Percentiles rank a stretch among this genome's conserved stretches.
These are phyloP conservation scores for Zootoca vivipara DNA, from an alignment of 2,113 vertebrate species.

Conservation along the genomic window DNA sequence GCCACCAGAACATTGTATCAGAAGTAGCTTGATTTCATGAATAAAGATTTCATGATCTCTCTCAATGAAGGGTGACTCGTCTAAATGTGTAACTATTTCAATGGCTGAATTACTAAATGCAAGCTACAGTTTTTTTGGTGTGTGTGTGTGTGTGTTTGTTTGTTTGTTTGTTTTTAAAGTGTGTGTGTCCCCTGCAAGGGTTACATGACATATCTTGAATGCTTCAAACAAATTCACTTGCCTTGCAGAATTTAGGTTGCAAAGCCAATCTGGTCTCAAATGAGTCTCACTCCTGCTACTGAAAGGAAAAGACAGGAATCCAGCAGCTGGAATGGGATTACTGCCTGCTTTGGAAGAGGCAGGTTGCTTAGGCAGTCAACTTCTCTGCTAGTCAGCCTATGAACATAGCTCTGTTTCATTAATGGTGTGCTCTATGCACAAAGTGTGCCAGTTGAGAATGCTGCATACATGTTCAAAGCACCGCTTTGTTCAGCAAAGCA, in stretches of 20 bases:
- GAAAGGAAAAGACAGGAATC: neutral
- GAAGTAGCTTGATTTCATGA: neutral
- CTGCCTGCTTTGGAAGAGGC: neutral
- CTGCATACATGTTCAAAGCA: neutral
- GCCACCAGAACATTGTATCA: neutral
- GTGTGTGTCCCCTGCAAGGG: neutral
- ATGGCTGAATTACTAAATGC: neutral
- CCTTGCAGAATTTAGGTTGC: neutral
- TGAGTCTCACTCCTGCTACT: neutral
- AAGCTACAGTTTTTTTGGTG: neutral
- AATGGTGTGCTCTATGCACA: neutral
- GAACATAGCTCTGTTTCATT: neutral
- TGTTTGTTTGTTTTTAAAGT: neutral
- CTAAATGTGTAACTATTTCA: neutral
- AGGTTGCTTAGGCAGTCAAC: neutral
- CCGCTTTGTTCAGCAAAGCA: neutral
- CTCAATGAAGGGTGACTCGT: neutral
- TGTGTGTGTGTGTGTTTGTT: too few species aligned
- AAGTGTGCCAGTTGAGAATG: neutral
- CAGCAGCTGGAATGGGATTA: conserved; percentile 3
- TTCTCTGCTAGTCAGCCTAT: neutral
- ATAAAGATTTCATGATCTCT: neutral
- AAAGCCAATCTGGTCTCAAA: neutral
- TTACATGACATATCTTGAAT: neutral
- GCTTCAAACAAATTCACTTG: neutral